phyloP scores from a whole-genome alignment of 37 sponge, comb jelly and placozoan species.

The Hormiphora californensis region DNA sequence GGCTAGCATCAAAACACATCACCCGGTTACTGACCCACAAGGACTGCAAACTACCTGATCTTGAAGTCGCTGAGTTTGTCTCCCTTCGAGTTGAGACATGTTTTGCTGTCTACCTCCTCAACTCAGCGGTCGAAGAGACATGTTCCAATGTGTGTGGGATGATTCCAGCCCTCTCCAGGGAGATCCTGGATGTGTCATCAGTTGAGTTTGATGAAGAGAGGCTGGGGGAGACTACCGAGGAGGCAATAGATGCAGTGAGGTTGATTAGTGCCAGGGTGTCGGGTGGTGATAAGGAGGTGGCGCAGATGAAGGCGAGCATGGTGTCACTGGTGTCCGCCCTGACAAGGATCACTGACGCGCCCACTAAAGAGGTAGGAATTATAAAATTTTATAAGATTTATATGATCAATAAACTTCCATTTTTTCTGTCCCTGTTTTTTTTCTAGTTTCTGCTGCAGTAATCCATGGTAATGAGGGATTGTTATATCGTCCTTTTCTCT shows the following conservation, averaged over 20 bases:
- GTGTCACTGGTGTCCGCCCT: not conserved
- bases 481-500: too few species aligned
- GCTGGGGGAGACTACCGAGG: not conserved
- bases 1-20: not conserved
- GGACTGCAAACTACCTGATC: not conserved
- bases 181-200: not conserved
- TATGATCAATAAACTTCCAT: too few species aligned
- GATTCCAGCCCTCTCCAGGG: not conserved
- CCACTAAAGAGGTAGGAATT: not conserved
- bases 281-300: too few species aligned
- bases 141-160: not conserved
- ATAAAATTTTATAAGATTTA: too few species aligned
- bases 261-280: not conserved
- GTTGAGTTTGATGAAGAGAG: not conserved
- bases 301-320: not conserved
- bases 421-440: too few species aligned
- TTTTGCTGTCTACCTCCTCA: not conserved
- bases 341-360: not conserved
- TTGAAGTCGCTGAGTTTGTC: not conserved
- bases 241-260: not conserved
- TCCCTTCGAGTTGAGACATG: not conserved
- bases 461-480: too few species aligned
- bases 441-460: too few species aligned
- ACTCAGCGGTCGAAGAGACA: not conserved
- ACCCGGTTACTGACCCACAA: not conserved